Conservation (phyloP, 1,140 invertebrate genomes). For the Drosophila equinoxialis region DNA sequence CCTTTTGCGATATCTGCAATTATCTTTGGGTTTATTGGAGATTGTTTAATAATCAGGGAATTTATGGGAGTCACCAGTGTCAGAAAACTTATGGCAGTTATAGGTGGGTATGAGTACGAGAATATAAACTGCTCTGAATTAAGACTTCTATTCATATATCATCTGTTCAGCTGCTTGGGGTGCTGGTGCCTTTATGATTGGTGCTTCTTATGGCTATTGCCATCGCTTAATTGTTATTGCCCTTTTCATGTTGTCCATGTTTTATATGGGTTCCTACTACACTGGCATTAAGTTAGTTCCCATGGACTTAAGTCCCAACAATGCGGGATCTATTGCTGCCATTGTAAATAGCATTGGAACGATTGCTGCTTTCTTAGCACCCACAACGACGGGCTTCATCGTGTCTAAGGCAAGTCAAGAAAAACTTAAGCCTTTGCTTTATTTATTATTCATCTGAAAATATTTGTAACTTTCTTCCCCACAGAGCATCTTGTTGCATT, state of each 20-base stretch:
- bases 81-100: not conserved
- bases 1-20: not conserved
- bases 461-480: not conserved
- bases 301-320: conserved; percentile 89
- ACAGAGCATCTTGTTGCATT: conserved; percentile 52
- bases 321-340: conserved; percentile 90
- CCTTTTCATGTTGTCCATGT: not conserved
- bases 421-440: not conserved
- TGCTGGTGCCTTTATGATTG: not conserved
- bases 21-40: conserved; percentile 1
- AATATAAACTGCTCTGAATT: not conserved
- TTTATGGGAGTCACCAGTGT: not conserved
- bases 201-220: not conserved
- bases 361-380: conserved; percentile 2
- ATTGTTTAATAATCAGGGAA: not conserved
- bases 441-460: not conserved
- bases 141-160: not conserved
- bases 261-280: conserved; percentile 85
- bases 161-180: not conserved
- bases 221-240: not conserved
- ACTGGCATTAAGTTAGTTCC: conserved; percentile 89
- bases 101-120: not conserved
- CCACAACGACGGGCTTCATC: not conserved
- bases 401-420: not conserved
- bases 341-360: conserved; percentile 86